A percentile compares a stretch with the other conserved stretches of the same genome.
phyloP scores from a whole-genome alignment of 2,888 invertebrate species.

The Lymantria dispar region DNA sequence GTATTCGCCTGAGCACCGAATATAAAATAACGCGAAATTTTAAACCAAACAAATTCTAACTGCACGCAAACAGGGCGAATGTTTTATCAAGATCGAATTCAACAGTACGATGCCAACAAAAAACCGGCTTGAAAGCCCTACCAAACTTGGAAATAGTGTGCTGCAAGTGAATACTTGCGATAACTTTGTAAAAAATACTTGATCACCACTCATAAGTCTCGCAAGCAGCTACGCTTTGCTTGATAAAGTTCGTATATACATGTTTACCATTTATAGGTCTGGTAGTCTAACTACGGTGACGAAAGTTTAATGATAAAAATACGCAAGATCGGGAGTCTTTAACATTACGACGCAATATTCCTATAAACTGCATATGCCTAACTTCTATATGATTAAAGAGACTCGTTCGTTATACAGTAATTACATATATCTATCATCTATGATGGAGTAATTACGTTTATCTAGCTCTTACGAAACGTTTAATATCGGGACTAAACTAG shows the following conservation, averaged over 20 bases:
- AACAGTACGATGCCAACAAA: constrained; percentile 57
- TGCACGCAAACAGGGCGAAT: constrained; percentile 59
- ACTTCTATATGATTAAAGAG: constrained; percentile 48
- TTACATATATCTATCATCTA: constrained; percentile 44
- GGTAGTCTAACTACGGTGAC: constrained; percentile 47
- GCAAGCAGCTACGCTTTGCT: constrained; percentile 54
- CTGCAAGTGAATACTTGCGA: constrained; percentile 66
- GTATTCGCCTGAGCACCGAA: constrained; percentile 3
- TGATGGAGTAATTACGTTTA: constrained; percentile 62
- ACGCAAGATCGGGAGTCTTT: constrained; percentile 42
- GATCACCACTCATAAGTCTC: constrained; percentile 62
- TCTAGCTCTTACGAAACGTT: constrained; percentile 62
- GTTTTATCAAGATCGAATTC: constrained; percentile 68
- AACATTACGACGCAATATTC: constrained; percentile 38
- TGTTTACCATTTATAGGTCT: constrained; percentile 60
- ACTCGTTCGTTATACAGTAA: constrained; percentile 42
- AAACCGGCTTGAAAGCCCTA: constrained; percentile 56
- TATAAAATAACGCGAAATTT: constrained; percentile 29
- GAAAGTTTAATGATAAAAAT: constrained; percentile 57
- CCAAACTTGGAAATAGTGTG: constrained; percentile 65
- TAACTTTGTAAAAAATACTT: constrained; percentile 66
- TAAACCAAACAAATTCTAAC: constrained; percentile 42
- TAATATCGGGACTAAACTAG: constrained; percentile 51
- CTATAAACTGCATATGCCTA: constrained; percentile 32
- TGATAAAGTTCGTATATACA: constrained; percentile 64